Conservation (phyloP, 2,888 invertebrate species). For the Sympetrum striolatum region DNA sequence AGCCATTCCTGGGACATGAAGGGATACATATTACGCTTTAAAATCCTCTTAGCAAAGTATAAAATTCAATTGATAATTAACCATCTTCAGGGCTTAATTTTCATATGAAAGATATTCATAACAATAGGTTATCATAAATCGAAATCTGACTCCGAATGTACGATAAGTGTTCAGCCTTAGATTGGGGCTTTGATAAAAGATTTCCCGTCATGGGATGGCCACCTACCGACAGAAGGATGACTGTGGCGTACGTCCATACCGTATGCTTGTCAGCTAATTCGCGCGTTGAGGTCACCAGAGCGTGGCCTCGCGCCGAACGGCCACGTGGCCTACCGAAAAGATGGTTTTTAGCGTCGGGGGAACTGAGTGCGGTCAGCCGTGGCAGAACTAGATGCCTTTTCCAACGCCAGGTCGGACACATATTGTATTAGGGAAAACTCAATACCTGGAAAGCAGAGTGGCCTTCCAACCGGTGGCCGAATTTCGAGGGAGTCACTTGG, state of each 20-base stretch:
- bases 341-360: not conserved
- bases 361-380: not conserved
- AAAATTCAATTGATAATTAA: too few species aligned
- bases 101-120: not conserved
- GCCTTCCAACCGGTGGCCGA: not conserved
- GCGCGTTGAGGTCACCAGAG: conserved; percentile 4
- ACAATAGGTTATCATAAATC: not conserved
- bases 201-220: not conserved
- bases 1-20: too few species aligned
- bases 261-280: not conserved
- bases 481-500: not conserved
- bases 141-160: not conserved
- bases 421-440: not conserved
- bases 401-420: not conserved
- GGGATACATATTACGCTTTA: too few species aligned
- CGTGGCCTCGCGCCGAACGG: not conserved
- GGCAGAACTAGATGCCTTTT: not conserved
- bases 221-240: not conserved
- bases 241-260: not conserved
- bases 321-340: not conserved
- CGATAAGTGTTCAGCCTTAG: not conserved
- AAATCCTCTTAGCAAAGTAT: too few species aligned
- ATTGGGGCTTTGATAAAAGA: not conserved
- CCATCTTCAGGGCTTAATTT: not conserved
- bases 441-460: not conserved